Evolutionary conservation across 2,797 vertebrate species (phyloP).

Genomic region (Eutrigla gurnardus): DNA sequence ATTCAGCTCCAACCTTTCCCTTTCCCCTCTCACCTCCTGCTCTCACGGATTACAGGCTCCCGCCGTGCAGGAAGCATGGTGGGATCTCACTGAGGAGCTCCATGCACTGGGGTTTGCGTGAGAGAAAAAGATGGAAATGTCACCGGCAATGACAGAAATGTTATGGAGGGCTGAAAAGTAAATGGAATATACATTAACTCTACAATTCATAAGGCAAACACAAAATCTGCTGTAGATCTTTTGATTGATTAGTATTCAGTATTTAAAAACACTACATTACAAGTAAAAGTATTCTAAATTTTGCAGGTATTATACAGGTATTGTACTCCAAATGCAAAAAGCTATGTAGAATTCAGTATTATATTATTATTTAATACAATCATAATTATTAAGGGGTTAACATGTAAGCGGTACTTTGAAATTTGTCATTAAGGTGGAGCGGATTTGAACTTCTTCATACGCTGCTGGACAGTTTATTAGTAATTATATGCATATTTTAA

Average conservation of each 20-base stretch:
- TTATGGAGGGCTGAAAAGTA: not conserved
- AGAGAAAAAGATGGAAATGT: slow-evolving; percentile 48
- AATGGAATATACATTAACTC: not conserved
- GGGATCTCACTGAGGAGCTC: slow-evolving; percentile 59
- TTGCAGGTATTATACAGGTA: not conserved
- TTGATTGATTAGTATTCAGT: not conserved
- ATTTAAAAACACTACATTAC: not conserved
- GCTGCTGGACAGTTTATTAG: not conserved
- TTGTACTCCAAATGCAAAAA: not conserved
- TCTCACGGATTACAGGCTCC: slow-evolving; percentile 59
- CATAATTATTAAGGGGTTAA: not conserved
- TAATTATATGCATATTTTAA: not conserved
- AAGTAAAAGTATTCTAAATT: not conserved
- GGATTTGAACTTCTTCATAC: not conserved
- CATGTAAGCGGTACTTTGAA: not conserved
- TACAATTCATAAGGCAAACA: not conserved
- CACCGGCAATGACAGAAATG: slow-evolving; percentile 34
- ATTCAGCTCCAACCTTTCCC: slow-evolving; percentile 79
- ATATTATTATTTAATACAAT: not conserved
- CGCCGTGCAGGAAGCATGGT: slow-evolving; percentile 62
- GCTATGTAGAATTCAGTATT: not conserved
- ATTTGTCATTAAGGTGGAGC: not conserved
- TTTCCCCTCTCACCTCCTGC: slow-evolving; percentile 37
- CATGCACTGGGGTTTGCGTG: slow-evolving; percentile 25
- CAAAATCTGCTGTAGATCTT: not conserved